These are phyloP conservation scores for Ailurus styani DNA, from an alignment of 2,113 vertebrate species.

Conservation along the genomic window DNA sequence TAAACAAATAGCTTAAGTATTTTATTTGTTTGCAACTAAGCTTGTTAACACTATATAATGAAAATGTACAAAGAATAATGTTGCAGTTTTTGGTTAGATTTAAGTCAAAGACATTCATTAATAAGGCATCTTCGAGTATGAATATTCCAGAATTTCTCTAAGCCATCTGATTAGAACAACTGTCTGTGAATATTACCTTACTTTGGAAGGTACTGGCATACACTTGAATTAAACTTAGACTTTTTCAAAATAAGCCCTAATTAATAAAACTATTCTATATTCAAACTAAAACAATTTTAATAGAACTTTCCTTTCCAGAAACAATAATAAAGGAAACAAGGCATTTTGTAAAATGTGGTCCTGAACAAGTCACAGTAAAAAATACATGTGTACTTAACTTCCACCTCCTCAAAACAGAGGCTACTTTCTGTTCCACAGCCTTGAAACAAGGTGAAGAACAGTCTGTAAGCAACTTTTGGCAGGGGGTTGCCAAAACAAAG, in stretches of 20 bases:
- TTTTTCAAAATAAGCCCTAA: slow-evolving; percentile 72
- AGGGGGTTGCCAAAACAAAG: slow-evolving; percentile 64
- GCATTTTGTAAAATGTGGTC: slow-evolving; percentile 77
- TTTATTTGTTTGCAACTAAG: slow-evolving; percentile 80
- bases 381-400: slow-evolving; percentile 73
- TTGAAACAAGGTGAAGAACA: slow-evolving; percentile 67
- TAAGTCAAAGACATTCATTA: slow-evolving; percentile 79
- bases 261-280: slow-evolving; percentile 74
- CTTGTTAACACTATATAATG: slow-evolving; percentile 80
- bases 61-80: slow-evolving; percentile 79
- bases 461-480: slow-evolving; percentile 59
- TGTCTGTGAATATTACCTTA: slow-evolving; percentile 71
- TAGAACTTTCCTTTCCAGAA: slow-evolving; percentile 74
- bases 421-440: slow-evolving; percentile 66
- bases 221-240: slow-evolving; percentile 67
- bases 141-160: slow-evolving; percentile 73
- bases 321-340: slow-evolving; percentile 75
- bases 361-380: slow-evolving; percentile 78
- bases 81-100: slow-evolving; percentile 78
- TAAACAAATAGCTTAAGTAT: slow-evolving; percentile 79
- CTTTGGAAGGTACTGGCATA: slow-evolving; percentile 69
- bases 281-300: slow-evolving; percentile 75
- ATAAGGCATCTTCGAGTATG: slow-evolving; percentile 73
- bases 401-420: slow-evolving; percentile 76
- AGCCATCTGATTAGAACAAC: slow-evolving; percentile 65